A percentile compares a stretch with the other conserved stretches of the same genome.
Evolutionary conservation across 2,113 vertebrate species (phyloP).

Genomic region (Centropus bengalensis): DNA sequence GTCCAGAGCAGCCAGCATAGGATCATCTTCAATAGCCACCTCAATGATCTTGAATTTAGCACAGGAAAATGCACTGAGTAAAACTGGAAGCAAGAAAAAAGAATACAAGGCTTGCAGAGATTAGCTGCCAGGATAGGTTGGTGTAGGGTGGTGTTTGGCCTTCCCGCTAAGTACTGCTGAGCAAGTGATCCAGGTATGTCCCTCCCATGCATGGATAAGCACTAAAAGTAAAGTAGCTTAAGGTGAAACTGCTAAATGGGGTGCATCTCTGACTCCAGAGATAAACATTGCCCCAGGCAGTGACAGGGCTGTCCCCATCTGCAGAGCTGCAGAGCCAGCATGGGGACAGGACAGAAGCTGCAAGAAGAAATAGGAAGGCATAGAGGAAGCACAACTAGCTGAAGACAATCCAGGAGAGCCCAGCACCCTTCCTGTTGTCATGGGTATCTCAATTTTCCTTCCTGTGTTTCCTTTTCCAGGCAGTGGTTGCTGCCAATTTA

Average conservation of each 20-base stretch:
- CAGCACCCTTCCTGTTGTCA: rapidly evolving
- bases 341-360: not conserved
- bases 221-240: not conserved
- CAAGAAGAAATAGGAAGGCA: not conserved
- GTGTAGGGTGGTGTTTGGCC: not conserved
- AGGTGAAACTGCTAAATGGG: not conserved
- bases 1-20: rapidly evolving
- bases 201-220: not conserved
- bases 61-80: not conserved
- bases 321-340: not conserved
- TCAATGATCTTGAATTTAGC: not conserved
- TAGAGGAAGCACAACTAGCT: not conserved
- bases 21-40: not conserved
- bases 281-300: not conserved
- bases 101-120: not conserved
- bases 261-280: not conserved
- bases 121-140: not conserved
- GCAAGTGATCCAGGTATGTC: not conserved
- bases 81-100: not conserved
- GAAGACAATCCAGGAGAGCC: not conserved
- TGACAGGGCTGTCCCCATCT: not conserved
- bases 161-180: not conserved
- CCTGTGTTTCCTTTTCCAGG: not conserved
- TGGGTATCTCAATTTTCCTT: not conserved
- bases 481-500: not conserved